Evolutionary conservation across 2,888 invertebrate species (phyloP).

Genomic region (Allygus modestus): DNA sequence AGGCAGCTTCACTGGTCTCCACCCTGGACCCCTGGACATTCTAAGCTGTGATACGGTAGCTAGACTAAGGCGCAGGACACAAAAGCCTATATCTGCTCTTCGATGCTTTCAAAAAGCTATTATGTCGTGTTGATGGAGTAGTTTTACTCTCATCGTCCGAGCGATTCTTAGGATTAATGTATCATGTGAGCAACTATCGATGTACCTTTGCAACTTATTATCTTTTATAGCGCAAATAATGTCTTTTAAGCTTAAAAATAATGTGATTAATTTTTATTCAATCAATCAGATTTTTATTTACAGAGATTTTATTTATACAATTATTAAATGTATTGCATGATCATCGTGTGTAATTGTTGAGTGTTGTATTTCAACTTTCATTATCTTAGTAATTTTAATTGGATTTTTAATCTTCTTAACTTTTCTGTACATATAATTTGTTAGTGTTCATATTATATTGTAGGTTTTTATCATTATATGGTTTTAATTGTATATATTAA

Average conservation of each 20-base stretch:
- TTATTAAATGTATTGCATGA: background rate
- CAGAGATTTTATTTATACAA: conserved; percentile 24
- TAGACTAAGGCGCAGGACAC: conserved; percentile 10
- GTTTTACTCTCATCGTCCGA: too few relatives aligned
- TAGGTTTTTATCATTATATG: background rate
- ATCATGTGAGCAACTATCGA: background rate
- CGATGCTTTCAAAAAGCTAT: conserved; percentile 40
- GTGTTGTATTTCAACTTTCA: conserved; percentile 25
- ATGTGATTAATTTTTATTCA: background rate
- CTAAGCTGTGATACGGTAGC: conserved; percentile 7
- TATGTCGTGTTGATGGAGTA: background rate
- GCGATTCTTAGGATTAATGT: background rate
- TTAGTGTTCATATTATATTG: background rate
- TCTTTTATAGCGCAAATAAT: background rate
- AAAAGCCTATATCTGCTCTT: background rate
- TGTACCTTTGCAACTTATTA: conserved; percentile 4
- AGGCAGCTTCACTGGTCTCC: conserved; percentile 27
- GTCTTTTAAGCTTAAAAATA: conserved; percentile 10
- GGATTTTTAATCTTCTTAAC: background rate
- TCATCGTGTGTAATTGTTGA: background rate
- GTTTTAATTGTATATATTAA: conserved; percentile 10
- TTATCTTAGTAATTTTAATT: background rate
- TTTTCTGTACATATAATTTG: conserved; percentile 11
- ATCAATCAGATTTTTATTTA: background rate
- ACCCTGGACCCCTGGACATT: background rate